phyloP scores from a whole-genome alignment of 2,888 invertebrate species.

The Cheilosia soror region DNA sequence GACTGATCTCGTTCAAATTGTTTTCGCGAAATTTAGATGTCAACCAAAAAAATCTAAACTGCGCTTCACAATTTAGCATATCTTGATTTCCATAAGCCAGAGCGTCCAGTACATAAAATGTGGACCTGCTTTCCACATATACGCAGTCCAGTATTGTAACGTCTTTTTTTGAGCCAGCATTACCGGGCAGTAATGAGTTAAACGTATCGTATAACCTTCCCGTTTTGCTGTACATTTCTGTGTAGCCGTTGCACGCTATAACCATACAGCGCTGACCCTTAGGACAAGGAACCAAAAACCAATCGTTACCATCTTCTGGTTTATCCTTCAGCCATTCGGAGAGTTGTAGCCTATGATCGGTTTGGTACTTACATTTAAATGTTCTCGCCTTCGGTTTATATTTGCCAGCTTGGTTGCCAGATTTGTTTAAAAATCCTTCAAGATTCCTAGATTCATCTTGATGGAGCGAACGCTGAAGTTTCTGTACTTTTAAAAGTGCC shows the following conservation, averaged over 20 bases:
- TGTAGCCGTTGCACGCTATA: slow-evolving; percentile 88
- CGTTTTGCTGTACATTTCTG: slow-evolving; percentile 88
- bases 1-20: slow-evolving; percentile 60
- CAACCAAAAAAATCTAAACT: slow-evolving; percentile 94
- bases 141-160: slow-evolving; percentile 91
- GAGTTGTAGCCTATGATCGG: slow-evolving; percentile 88
- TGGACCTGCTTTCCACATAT: slow-evolving; percentile 85
- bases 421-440: neutral
- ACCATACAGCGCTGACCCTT: slow-evolving; percentile 92
- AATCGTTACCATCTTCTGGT: slow-evolving; percentile 90
- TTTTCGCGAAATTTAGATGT: slow-evolving; percentile 88
- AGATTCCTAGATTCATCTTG: slow-evolving; percentile 78
- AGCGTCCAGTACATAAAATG: slow-evolving; percentile 92
- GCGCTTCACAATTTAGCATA: slow-evolving; percentile 84
- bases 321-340: slow-evolving; percentile 97
- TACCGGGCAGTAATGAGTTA: slow-evolving; percentile 81
- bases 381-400: slow-evolving; percentile 17
- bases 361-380: slow-evolving; percentile 72
- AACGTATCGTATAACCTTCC: slow-evolving; percentile 86
- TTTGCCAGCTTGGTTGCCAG: slow-evolving; percentile 24
- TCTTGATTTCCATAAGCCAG: slow-evolving; percentile 81
- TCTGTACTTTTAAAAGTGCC: slow-evolving; percentile 79
- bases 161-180: slow-evolving; percentile 73
- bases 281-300: slow-evolving; percentile 92
- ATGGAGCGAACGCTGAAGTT: slow-evolving; percentile 78